Evolutionary conservation across 2,888 invertebrate genomes (phyloP), one percentile per base, ranked within the genome.

Genomic region (Unio pictorum): DNA sequence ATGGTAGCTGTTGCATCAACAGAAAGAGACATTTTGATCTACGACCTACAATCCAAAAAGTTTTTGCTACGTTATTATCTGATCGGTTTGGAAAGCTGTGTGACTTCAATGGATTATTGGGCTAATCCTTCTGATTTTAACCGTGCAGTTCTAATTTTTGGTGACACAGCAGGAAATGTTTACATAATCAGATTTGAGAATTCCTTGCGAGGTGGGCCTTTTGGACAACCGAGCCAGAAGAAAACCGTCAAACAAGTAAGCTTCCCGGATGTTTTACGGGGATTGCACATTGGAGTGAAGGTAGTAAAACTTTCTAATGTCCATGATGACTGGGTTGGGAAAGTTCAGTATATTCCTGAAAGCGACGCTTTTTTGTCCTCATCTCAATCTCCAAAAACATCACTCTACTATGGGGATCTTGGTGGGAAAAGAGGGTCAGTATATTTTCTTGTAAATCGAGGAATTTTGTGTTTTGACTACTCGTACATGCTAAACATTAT

Each of bases 21-120:
- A 0, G 94, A 95, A 89, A 91, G 94, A 23, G 95, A 95, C 86
- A 90, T 96, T 61, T 92, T 94, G 77, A 95, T 96, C 89, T 96
- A 84, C 68, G 87, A 95, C 87, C 93, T 93, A 62, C 93, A 93
- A 28, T 78, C 77, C 3, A 82, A 80, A 58, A 81, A 81, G 68
- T 95, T 95, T 88, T 93, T 93, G 59, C 76, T 78, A 71, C 73
- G 84, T n/a, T 86, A 83, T 45, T 74, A 90, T 86, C 87, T 96
- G 75, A 92, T 93, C 0, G 94, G 93, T 72, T 92, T 94, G 88
- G 93, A 93, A 63, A 91, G 92, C 77, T 93, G 92, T 15, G 90
- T 92, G 1, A 89, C 90, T 3, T 89, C 91, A 30, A 92, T 93
- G 92, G 84, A 92, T 87, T 94, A 94, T 89, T 92, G 93, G 84